Evolutionary conservation across 1,140 invertebrate genomes (phyloP), one percentile per base, ranked within the genome.

Genomic region (Lucilia cuprina): DNA sequence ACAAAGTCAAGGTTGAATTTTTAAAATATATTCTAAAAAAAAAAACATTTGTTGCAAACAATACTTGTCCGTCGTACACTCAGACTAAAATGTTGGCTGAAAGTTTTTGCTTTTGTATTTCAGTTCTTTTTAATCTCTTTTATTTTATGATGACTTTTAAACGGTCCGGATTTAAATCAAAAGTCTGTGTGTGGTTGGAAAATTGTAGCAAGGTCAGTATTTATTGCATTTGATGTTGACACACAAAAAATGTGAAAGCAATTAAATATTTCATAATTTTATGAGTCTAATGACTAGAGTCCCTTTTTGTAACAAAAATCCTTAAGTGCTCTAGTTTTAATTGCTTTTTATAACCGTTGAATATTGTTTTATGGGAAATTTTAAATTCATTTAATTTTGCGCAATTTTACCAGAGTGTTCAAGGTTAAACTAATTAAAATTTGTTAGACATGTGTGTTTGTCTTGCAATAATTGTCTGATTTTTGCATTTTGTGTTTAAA

Each of bases 301-400:
- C 14, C 55, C n/a, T 60, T 60, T 60, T 60, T 41, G 41, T 8
- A 5, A n/a, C n/a, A 7, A n/a, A 60, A 60, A 17, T 60, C 55
- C 55, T 60, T 60, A 78, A 78, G 41, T 78, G 75, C 34, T 78
- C 75, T 78, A 78, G 34, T 78, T 78, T 78, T 78, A 47, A 34
- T 75, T 34, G 75, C n/a, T 78, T 41, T 41, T 41, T 41, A 10
- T 41, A 41, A 41, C 41, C 41, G 74, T 75, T 75, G 55, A 60
- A n/a, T 60, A 14, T 1, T 35, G 74, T 14, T 75, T 75, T 13
- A 35, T 60, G 14, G 14, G 55, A 60, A 60, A 60, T 60, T 34
- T 75, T 2, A 10, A 41, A 34, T 34, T 34, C 35, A 13, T 77
- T 41, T 77, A 14, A 34, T 41, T 77, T 41, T n/a, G 17, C 4